Conservation (phyloP, 1,140 invertebrate genomes). For the Himalopsyche phryganea region DNA sequence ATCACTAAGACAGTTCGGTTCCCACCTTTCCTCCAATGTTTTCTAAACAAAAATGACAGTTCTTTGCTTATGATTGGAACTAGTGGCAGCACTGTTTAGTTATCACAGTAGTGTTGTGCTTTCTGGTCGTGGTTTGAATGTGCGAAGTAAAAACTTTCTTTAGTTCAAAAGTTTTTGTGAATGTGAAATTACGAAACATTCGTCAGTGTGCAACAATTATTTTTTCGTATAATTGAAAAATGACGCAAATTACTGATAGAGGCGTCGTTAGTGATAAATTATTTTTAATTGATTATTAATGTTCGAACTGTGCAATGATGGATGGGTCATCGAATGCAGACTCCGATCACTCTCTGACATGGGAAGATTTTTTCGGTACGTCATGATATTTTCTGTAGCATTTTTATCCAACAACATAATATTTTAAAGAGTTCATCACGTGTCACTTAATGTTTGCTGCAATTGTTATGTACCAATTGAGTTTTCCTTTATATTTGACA, state of each 20-base stretch:
- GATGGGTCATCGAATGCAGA: slow-evolving; percentile 49
- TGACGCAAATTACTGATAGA: not conserved
- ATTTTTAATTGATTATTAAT: slow-evolving; percentile 5
- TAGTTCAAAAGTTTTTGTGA: too few relatives aligned
- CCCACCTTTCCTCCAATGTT: too few relatives aligned
- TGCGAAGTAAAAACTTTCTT: too few relatives aligned
- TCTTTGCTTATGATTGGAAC: not conserved
- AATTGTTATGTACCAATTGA: too few relatives aligned
- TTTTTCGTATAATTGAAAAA: slow-evolving; percentile 7
- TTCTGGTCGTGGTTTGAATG: not conserved
- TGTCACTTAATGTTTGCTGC: too few relatives aligned
- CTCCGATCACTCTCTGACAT: slow-evolving; percentile 54
- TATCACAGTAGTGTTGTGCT: not conserved
- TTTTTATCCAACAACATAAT: too few relatives aligned
- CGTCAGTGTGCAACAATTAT: not conserved
- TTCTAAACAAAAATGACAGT: not conserved
- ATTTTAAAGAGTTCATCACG: too few relatives aligned
- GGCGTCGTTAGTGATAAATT: not conserved
- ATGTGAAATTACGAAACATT: not conserved
- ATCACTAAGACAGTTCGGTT: too few relatives aligned
- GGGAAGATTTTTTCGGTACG: slow-evolving; percentile 54
- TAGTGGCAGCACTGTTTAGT: not conserved
- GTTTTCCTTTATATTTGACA: too few relatives aligned
- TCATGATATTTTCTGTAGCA: slow-evolving; percentile 22
- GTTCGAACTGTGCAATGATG: slow-evolving; percentile 16